Evolutionary conservation across 2,888 invertebrate genomes (phyloP).

Genomic region (Amiota minor): DNA sequence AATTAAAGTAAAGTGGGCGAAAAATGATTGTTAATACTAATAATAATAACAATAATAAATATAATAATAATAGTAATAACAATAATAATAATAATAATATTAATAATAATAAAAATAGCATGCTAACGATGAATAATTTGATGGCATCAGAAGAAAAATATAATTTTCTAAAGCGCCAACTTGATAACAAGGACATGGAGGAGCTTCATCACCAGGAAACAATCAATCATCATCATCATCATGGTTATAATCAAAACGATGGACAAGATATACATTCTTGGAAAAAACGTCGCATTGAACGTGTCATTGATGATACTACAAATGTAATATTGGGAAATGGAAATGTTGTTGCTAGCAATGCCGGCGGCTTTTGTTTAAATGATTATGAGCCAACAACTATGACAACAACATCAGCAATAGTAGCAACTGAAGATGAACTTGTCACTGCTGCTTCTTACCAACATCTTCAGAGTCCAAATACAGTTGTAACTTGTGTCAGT

Average conservation of each 20-base stretch:
- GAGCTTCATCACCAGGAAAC: slow-evolving; percentile 1
- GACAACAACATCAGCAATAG: slow-evolving; percentile 27
- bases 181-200: slow-evolving; percentile 39
- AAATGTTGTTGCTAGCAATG: neutral
- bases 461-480: neutral
- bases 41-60: slow-evolving; percentile 25
- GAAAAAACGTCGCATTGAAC: slow-evolving; percentile 64
- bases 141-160: slow-evolving; percentile 50
- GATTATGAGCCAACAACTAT: slow-evolving; percentile 2
- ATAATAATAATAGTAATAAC: slow-evolving; percentile 47
- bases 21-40: slow-evolving; percentile 60
- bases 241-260: slow-evolving; percentile 45
- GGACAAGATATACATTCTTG: slow-evolving; percentile 50
- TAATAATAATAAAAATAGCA: slow-evolving; percentile 37
- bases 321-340: too few relatives aligned
- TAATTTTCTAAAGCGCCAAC: slow-evolving; percentile 70
- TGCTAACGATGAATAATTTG: slow-evolving; percentile 28
- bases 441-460: neutral
- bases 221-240: slow-evolving; percentile 45
- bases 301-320: neutral
- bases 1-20: neutral
- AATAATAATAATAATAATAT: slow-evolving; percentile 43
- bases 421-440: neutral
- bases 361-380: neutral
- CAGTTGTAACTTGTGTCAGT: neutral